Evolutionary conservation across 2,888 invertebrate genomes (phyloP), one percentile per base, ranked within the genome.

Genomic region (Lepeophtheirus nordmannii): DNA sequence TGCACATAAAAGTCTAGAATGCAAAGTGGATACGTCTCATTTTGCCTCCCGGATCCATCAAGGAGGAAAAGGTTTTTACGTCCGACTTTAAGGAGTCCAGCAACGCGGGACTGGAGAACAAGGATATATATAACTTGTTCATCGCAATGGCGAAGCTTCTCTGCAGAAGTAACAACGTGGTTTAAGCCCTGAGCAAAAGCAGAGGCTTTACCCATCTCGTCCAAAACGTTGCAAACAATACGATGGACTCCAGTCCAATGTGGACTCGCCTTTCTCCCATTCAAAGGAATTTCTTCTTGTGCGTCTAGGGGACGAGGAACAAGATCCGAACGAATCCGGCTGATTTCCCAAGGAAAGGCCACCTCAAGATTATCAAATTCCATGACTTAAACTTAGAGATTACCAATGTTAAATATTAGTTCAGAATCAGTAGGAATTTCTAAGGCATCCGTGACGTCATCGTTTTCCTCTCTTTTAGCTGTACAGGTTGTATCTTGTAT

Each of bases 1-100:
- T 88, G 82, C 30, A 97, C 83, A 76, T 87, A 97, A 78, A 97
- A 96, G 76, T 97, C 96, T 62, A 97, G 81, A 67, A 96, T 82
- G 75, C 93, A 94, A 14, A 89, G 79, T 0, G 92, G 86, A 70
- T 85, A 82, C 67, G 87, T 80, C 75, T 91, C 88, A 74, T 83
- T 85, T 70, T 86, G 84, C 62, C 79, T 78, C 17, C 84, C 85
- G 66, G 78, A 75, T 71, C 81, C 80, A 74, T 89, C 87, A 41
- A 70, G 63, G 74, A 84, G 85, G 78, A 88, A 97, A 65, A 97
- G 79, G 73, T 87, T 86, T 78, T 96, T 96, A 69, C 80, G 80
- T 39, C 96, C 94, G 61, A 91, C 83, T 78, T 94, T 96, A 69
- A 96, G 78, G 72, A 93, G 79, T 0, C 93, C 96, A 60, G 90